These are phyloP conservation scores for Tenebrio molitor DNA, from an alignment of 1,140 invertebrate genomes.

Conservation along the genomic window DNA sequence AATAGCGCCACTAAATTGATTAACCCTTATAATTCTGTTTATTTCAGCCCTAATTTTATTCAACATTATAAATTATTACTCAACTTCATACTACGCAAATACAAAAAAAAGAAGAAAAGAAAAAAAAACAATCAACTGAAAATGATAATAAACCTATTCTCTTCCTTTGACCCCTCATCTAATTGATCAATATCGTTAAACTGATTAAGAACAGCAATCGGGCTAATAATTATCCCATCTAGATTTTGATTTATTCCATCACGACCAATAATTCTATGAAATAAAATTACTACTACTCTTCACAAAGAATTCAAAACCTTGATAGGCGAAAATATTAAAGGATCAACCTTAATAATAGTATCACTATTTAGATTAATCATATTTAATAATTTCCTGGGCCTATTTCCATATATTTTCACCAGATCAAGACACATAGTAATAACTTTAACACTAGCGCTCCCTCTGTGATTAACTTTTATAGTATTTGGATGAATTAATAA, in stretches of 20 bases:
- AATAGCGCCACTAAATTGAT: slow-evolving; percentile 70
- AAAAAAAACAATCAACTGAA: no score
- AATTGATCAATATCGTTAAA: no score
- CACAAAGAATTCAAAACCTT: slow-evolving; percentile 71
- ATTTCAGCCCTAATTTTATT: slow-evolving; percentile 68
- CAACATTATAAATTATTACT: slow-evolving; percentile 68
- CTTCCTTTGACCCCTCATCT: no score
- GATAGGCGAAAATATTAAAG: slow-evolving; percentile 65
- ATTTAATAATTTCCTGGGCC: slow-evolving; percentile 75
- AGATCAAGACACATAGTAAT: slow-evolving; percentile 72
- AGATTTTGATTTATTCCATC: slow-evolving; percentile 69
- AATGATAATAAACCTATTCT: no score
- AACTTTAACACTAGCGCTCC: slow-evolving; percentile 70
- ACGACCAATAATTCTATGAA: slow-evolving; percentile 67
- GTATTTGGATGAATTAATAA: slow-evolving; percentile 71
- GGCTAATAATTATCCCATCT: slow-evolving; percentile 67
- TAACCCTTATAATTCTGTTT: slow-evolving; percentile 68
- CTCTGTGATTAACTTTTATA: slow-evolving; percentile 75
- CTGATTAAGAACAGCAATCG: slow-evolving; percentile 69
- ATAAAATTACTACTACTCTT: slow-evolving; percentile 65
- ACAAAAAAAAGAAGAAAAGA: no score
- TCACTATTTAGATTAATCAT: slow-evolving; percentile 71
- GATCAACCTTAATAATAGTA: slow-evolving; percentile 69
- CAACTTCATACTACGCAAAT: slow-evolving; percentile 64
- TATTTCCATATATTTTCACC: slow-evolving; percentile 79